Base-by-base conservation (phyloP, 2,888 invertebrate species). In the Stomorhina lunata region DNA sequence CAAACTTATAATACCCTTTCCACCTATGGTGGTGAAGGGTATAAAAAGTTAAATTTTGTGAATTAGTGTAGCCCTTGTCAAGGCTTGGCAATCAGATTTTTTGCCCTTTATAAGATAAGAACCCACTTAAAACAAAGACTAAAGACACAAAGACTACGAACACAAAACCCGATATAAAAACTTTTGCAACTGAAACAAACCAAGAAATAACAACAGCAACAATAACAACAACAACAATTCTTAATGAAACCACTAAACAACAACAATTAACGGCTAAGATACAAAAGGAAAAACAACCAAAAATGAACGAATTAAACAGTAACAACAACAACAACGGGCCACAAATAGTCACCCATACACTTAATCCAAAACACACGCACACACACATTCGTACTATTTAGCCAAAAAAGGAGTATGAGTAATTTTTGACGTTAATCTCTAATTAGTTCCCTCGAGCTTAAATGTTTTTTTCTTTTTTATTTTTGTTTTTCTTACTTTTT, bases 401-500 rank as follows among this genome's bases (percentile, higher is more conserved):
- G n/a, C 84, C 25, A 7, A 43, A 50, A 59, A 37, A 37, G n/a
- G 17, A 72, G 57, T 59, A 59, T 61, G 50, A 88, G 88, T 88
- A 85, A 88, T 86, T 89, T 88, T 85, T 88, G 87, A 88, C 89
- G 89, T 89, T 89, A 89, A 90, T 90, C 88, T 88, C 87, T 91
- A 90, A 90, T 90, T 90, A 90, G 89, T 87, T 89, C 90, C 89
- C 84, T 75, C n/a, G 84, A 79, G 85, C 79, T 61, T 66, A 66
- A 59, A 10, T 37, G 15, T 57, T 15, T 25, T 37, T 53, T 48
- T 43, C 43, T 48, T 9, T 40, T 53, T 43, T 9, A 12, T 65
- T 22, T 25, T 25, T 55, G n/a, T 10, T 12, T 34, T 12, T 34
- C 12, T 6, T 15, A 12, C n/a, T 43, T 17, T 43, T 3, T 10